phyloP scores from a whole-genome alignment of 2,888 invertebrate genomes.

The Neoaliturus tenellus region DNA sequence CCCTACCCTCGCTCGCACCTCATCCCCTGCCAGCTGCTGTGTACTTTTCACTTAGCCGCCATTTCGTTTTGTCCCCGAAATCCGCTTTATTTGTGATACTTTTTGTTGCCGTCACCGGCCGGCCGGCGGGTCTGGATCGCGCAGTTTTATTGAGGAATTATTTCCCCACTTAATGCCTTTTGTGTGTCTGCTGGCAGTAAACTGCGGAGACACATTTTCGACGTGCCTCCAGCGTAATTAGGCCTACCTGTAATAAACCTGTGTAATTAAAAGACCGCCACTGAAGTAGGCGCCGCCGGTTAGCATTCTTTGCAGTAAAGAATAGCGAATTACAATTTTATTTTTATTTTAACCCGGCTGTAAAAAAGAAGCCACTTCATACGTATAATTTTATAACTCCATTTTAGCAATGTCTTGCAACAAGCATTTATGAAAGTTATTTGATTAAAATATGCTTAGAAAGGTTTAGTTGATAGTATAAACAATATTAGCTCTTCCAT shows the following conservation, averaged over 20 bases:
- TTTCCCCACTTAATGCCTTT: constrained; percentile 10
- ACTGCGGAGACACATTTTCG: not conserved
- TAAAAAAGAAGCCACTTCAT: too few relatives aligned
- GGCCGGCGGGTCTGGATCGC: not conserved
- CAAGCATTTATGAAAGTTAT: too few relatives aligned
- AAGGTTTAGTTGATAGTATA: too few relatives aligned
- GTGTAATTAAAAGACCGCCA: constrained; percentile 12
- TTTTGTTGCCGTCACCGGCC: not conserved
- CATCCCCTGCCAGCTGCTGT: constrained; percentile 37
- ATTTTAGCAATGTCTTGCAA: too few relatives aligned
- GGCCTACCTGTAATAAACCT: not conserved
- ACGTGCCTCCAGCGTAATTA: not conserved
- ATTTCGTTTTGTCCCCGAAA: constrained; percentile 49
- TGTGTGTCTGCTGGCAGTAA: not conserved
- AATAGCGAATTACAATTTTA: not conserved
- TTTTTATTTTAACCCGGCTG: not conserved
- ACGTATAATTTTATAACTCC: too few relatives aligned
- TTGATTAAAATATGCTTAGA: too few relatives aligned
- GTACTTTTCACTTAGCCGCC: constrained; percentile 48
- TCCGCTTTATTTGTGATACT: constrained; percentile 46
- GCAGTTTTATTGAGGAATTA: constrained; percentile 22
- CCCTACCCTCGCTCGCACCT: not conserved
- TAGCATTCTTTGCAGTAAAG: not conserved
- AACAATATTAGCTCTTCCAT: too few relatives aligned
- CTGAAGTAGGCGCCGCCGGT: not conserved